Evolutionary conservation across 2,888 invertebrate species (phyloP).

Genomic region (Drosophila siamana): DNA sequence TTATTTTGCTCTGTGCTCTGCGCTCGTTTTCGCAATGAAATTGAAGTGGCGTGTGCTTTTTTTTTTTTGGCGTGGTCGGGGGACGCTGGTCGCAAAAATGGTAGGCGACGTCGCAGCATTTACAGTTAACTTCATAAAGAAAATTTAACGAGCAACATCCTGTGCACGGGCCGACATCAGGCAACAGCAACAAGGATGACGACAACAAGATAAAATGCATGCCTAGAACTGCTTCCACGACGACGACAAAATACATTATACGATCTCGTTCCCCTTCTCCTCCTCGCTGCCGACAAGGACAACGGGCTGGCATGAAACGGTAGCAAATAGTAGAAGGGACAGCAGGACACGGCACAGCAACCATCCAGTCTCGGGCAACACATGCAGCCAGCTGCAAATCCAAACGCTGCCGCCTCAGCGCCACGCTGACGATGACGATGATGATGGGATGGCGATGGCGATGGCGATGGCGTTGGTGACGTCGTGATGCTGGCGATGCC

Average conservation of each 20-base stretch:
- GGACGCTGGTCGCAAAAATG: not conserved
- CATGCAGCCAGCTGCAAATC: conserved; percentile 58
- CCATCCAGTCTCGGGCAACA: conserved; percentile 25
- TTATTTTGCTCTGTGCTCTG: conserved; percentile 54
- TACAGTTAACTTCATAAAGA: conserved; percentile 80
- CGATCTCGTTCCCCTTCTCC: not conserved
- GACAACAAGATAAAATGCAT: conserved; percentile 78
- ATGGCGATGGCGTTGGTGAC: not conserved
- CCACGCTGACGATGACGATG: conserved; percentile 4
- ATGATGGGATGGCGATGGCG: conserved; percentile 1
- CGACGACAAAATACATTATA: conserved; percentile 69
- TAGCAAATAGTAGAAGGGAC: conserved; percentile 55
- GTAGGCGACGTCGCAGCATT: conserved; percentile 70
- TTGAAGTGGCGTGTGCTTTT: conserved; percentile 66
- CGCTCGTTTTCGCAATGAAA: conserved; percentile 58
- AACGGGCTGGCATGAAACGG: conserved; percentile 59
- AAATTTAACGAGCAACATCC: conserved; percentile 80
- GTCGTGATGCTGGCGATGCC: conserved; percentile 36
- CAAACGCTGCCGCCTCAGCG: conserved; percentile 19
- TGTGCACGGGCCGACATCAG: conserved; percentile 56
- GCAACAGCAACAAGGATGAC: conserved; percentile 63
- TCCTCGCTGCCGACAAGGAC: conserved; percentile 34
- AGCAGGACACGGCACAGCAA: conserved; percentile 1
- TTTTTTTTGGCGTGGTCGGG: conserved; percentile 8
- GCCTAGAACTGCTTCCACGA: conserved; percentile 57